These are phyloP conservation scores for Conchocele bisecta DNA, from an alignment of 2,888 invertebrate genomes.

Conservation along the genomic window DNA sequence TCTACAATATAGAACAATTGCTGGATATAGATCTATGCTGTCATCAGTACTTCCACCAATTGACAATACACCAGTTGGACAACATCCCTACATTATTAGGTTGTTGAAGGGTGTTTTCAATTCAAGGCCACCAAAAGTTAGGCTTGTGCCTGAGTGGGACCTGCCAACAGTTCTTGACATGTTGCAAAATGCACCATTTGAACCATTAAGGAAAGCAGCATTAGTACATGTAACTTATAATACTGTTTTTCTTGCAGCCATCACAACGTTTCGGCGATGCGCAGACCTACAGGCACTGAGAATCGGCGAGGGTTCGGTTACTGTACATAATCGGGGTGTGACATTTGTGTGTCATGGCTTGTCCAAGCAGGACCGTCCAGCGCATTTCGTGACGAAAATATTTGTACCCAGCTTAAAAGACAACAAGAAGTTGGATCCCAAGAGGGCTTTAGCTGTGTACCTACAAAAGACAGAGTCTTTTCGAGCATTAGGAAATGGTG, in stretches of 20 bases:
- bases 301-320: too few species aligned
- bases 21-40: too few species aligned
- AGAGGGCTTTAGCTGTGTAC: too few species aligned
- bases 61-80: slow-evolving; percentile 13
- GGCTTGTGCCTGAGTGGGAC: slow-evolving; percentile 10
- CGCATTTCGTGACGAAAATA: slow-evolving; percentile 5
- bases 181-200: slow-evolving; percentile 9
- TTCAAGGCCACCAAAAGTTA: background rate
- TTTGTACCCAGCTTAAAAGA: slow-evolving; percentile 17
- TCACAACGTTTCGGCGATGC: slow-evolving; percentile 28
- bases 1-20: slow-evolving; percentile 7
- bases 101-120: slow-evolving; percentile 21
- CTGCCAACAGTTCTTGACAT: background rate
- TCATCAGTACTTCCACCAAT: too few species aligned
- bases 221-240: slow-evolving; percentile 7
- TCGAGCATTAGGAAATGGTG: too few species aligned
- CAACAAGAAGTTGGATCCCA: slow-evolving; percentile 36
- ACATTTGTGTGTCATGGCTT: slow-evolving; percentile 19
- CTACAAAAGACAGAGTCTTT: too few species aligned
- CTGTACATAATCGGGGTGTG: too few species aligned
- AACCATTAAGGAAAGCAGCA: background rate
- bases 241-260: slow-evolving; percentile 23
- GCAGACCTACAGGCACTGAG: slow-evolving; percentile 30
- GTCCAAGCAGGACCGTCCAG: slow-evolving; percentile 24
- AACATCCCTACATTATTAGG: slow-evolving; percentile 15